Evolutionary conservation across 37 sponge, comb jelly and placozoan species (phyloP), one percentile per base, ranked within the genome.

Genomic region (Halichondria panicea): DNA sequence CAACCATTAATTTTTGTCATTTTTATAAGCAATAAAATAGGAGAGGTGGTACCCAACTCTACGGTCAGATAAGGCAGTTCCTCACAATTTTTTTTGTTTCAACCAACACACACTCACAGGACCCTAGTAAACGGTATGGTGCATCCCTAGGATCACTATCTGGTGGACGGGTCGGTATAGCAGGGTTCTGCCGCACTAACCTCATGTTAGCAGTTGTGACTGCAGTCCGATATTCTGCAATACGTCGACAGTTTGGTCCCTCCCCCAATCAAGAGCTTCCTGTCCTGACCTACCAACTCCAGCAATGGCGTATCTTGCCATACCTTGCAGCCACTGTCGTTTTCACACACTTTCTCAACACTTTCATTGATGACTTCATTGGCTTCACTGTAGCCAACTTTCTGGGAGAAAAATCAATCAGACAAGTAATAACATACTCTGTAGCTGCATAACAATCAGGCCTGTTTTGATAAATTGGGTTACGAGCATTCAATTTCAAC

Each of bases 281-380:
- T 48, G 74, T 96, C 6, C 78, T 96, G 19, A 93, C 92, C 66
- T 96, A 96, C 63, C 96, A 88, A 57, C 65, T 89, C 33, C 95
- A 94, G 95, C 95, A 88, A 84, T 91, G 86, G 85, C 68, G 95
- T 5, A 63, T 94, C 50, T 45, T 94, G 27, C 95, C 95, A 15
- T 87, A 87, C 38, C 54, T 91, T 30, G 81, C 95, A 33, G 74
- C 92, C 28, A 34, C 81, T 18, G 70, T 53, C 46, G 85, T 72
- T 28, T 18, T 79, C 63, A 72, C 44, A 15, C 59, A 74, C 58
- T 91, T 91, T 59, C 31, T 21, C 30, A 38, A 25, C 35, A 62
- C 60, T 33, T 66, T 91, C 25, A 57, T 55, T 4, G 18, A 18
- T 1, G 69, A 94, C 1, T 88, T 83, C 41, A 55, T 81, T 30